phyloP scores from a whole-genome alignment of 2,888 invertebrate genomes.

The Himalopsyche kuldschensis region DNA sequence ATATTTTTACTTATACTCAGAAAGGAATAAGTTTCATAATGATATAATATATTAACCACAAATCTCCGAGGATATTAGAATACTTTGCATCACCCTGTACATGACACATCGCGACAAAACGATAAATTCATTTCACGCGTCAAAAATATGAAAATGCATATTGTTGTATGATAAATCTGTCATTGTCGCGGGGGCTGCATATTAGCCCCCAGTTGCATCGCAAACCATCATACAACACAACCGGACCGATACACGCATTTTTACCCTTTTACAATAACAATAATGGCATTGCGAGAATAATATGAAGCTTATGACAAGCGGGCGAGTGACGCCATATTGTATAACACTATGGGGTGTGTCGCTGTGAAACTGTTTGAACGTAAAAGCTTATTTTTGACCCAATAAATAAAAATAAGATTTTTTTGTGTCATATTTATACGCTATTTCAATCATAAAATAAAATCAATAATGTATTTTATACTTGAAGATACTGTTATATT shows the following conservation, averaged over 20 bases:
- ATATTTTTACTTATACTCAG: no score
- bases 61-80: no score
- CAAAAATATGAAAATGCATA: constrained; percentile 25
- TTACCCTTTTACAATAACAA: constrained; percentile 7
- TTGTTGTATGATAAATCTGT: constrained; percentile 24
- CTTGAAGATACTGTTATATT: no score
- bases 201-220: constrained; percentile 14
- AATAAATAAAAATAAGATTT: no score
- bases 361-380: neutral
- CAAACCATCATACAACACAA: constrained; percentile 2
- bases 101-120: neutral
- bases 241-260: neutral
- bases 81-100: neutral
- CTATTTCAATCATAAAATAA: no score
- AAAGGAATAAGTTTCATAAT: no score
- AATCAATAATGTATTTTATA: no score
- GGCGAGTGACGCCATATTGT: constrained; percentile 16
- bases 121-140: constrained; percentile 25
- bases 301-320: constrained; percentile 35
- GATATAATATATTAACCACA: no score
- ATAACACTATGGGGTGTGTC: neutral
- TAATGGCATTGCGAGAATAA: constrained; percentile 21
- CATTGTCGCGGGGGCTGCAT: neutral
- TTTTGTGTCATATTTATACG: no score
- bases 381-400: neutral